phyloP scores from a whole-genome alignment of 2,888 invertebrate species.

The Mesopsocus fuscifrons region DNA sequence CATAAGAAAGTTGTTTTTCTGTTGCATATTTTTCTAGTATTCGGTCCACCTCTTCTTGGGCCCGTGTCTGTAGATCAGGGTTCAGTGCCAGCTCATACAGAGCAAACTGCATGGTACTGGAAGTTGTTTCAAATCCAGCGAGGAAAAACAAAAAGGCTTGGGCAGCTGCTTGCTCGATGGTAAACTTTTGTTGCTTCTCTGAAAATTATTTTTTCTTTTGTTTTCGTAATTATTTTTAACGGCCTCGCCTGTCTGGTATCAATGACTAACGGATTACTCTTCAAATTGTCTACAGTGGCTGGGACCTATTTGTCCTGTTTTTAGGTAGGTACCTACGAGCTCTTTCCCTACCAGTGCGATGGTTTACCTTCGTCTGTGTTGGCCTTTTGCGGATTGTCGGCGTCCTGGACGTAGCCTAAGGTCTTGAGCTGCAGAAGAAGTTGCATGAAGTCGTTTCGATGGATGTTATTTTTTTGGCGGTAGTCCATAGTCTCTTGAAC shows the following conservation, averaged over 20 bases:
- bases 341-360: no score
- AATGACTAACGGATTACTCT: no score
- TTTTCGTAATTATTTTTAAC: neutral
- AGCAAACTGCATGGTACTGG: conserved; percentile 27
- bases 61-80: conserved; percentile 24
- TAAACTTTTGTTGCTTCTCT: conserved; percentile 18
- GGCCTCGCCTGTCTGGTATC: no score
- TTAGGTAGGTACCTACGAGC: no score
- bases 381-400: neutral
- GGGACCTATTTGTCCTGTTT: no score
- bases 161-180: conserved; percentile 25
- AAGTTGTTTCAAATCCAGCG: conserved; percentile 32
- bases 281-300: no score
- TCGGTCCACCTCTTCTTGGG: conserved; percentile 24
- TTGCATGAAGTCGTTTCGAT: conserved; percentile 20
- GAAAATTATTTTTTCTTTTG: neutral
- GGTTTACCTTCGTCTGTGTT: no score
- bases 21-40: conserved; percentile 22
- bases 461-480: conserved; percentile 17
- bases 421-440: conserved; percentile 17
- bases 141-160: conserved; percentile 28
- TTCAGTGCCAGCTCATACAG: conserved; percentile 28
- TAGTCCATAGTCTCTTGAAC: conserved; percentile 19
- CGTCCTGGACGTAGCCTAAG: neutral
- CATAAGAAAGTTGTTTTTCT: conserved; percentile 24